Conservation (phyloP, 2,888 invertebrate genomes). For the Lapara coniferarum region DNA sequence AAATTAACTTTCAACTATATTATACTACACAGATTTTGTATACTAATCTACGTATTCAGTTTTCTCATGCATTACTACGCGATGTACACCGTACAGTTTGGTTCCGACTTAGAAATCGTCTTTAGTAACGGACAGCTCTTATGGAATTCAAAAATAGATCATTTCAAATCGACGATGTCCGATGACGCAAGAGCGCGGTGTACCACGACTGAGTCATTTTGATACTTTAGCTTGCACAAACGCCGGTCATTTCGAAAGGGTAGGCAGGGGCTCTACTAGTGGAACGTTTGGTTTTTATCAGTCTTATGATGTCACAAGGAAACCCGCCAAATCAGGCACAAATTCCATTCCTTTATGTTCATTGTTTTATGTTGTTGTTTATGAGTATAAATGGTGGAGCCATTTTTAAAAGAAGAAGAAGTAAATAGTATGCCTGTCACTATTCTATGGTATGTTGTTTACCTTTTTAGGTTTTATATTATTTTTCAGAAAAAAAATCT, state of each 20-base stretch:
- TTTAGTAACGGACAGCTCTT: conserved; percentile 46
- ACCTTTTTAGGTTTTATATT: too few species aligned
- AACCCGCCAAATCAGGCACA: too few species aligned
- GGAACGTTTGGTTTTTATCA: neutral
- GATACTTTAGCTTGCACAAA: conserved; percentile 44
- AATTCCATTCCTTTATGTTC: too few species aligned
- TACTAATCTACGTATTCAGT: neutral
- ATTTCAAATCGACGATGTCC: conserved; percentile 49
- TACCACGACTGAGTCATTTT: conserved; percentile 40
- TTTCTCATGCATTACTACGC: neutral
- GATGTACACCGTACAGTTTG: neutral
- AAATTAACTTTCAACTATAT: neutral
- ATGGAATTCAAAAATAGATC: conserved; percentile 65
- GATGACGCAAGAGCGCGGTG: conserved; percentile 60
- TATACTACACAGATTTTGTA: neutral
- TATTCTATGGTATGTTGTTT: too few species aligned
- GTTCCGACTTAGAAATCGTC: conserved; percentile 12
- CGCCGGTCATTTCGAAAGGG: too few species aligned
- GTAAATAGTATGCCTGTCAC: too few species aligned
- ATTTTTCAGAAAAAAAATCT: too few species aligned
- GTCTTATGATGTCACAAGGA: too few species aligned
- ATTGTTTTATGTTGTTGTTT: too few species aligned
- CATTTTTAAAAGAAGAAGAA: too few species aligned
- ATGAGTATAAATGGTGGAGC: too few species aligned
- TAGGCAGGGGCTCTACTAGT: neutral